Evolutionary conservation across 2,888 invertebrate species (phyloP).

Genomic region (Luperina testacea): DNA sequence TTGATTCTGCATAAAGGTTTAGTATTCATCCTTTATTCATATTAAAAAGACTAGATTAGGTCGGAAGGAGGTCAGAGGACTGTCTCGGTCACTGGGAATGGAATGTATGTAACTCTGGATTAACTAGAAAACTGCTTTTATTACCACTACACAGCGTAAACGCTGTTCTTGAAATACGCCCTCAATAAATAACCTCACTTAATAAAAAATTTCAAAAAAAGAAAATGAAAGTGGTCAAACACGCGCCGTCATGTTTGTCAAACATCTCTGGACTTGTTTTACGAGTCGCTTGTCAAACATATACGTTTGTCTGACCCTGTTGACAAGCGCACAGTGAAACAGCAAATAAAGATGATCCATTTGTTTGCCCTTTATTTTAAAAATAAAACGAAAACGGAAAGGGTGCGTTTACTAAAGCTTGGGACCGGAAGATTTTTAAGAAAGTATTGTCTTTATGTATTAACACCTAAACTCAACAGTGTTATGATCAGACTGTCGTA

Average conservation of each 20-base stretch:
- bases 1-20: not conserved
- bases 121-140: not conserved
- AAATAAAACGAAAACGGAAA: conserved; percentile 28
- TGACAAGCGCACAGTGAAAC: conserved; percentile 48
- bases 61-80: not conserved
- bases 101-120: too few relatives aligned
- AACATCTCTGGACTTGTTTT: conserved; percentile 42
- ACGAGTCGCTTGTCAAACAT: conserved; percentile 47
- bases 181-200: not conserved
- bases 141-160: not conserved
- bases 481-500: not conserved
- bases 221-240: conserved; percentile 51
- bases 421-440: not conserved
- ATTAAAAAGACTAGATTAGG: not conserved
- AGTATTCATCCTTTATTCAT: not conserved
- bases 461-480: not conserved
- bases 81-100: not conserved
- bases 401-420: not conserved
- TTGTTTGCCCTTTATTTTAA: conserved; percentile 35
- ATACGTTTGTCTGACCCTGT: conserved; percentile 38
- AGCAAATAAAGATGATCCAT: conserved; percentile 54
- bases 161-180: not conserved
- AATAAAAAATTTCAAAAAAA: conserved; percentile 12
- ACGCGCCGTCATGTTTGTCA: conserved; percentile 42
- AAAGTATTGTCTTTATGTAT: not conserved